Conservation (phyloP, 1,140 invertebrate species). For the Dreissena polymorpha region DNA sequence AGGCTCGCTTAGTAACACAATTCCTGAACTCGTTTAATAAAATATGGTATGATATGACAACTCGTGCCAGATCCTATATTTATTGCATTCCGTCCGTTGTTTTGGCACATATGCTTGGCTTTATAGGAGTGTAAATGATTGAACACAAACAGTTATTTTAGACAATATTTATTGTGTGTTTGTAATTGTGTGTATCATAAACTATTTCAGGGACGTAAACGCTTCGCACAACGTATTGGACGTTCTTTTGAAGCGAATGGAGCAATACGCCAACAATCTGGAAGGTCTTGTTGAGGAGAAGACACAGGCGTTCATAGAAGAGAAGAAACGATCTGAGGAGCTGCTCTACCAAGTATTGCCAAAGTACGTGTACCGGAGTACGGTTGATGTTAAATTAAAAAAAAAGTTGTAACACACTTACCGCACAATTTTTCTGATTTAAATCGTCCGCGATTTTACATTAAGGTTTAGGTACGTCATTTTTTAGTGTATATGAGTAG, state of each 20-base stretch:
- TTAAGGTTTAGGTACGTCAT: background rate
- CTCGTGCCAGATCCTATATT: too few relatives aligned
- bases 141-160: too few relatives aligned
- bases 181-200: background rate
- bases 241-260: constrained; percentile 95
- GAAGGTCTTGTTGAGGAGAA: constrained; percentile 94
- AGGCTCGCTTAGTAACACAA: too few relatives aligned
- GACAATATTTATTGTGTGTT: background rate
- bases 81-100: too few relatives aligned
- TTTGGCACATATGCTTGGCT: too few relatives aligned
- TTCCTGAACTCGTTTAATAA: too few relatives aligned
- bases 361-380: constrained; percentile 82
- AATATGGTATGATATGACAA: too few relatives aligned
- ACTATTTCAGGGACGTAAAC: constrained; percentile 1
- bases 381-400: background rate
- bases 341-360: constrained; percentile 94
- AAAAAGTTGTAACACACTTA: too few relatives aligned
- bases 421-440: constrained; percentile 82
- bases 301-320: constrained; percentile 92
- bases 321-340: constrained; percentile 96
- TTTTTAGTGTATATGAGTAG: too few relatives aligned
- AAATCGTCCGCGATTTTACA: background rate
- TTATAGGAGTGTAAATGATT: too few relatives aligned
- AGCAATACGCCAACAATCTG: constrained; percentile 97
- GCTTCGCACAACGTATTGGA: constrained; percentile 82